Base-by-base conservation (phyloP, 2,888 invertebrate species). In the Drosophila sordidapex region DNA sequence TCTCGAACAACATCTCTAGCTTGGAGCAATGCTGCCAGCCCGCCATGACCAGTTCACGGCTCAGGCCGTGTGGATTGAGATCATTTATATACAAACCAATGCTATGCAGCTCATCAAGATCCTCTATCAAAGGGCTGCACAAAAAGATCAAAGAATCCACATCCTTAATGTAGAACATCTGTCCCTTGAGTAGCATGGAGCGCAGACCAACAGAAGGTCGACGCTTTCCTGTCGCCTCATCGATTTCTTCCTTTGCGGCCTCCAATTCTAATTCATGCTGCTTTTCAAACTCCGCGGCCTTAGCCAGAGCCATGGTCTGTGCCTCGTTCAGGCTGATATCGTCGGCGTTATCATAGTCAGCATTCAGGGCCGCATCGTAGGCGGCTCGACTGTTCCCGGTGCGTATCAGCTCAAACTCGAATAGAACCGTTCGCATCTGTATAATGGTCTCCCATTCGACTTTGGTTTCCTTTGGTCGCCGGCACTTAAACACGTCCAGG, bases 51-150 rank as follows among this genome's bases (percentile, higher is more conserved):
- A 97, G 95, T 92, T 97, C 97, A 48, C 96, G 95, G 80, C 97
- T 97, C 43, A 97, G 94, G 0, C 98, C 98, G 87, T 98, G 97
- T 97, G 96, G 95, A 92, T 97, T 98, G 79, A 98, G 93, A 91
- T 98, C 98, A 76, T 97, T 97, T 51, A 98, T 90, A 91, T 95
- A 97, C 6, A 98, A 93, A 0, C 97, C 97, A 81, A 97, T 96
- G 83, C 96, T 96, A 46, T 96, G 95, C 38, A 98, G 94, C 90
- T 98, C 98, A 77, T 97, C 97, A 33, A 98, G 94, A 90, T 96
- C 96, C 91, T 97, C 97, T 69, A 98, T 96, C 96, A 98, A 94
- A 0, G 98, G 98, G 87, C 97, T 97, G 91, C 98, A 98, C 3
- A 98, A 94, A 90, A 97, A 98, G 64, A 97, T 96, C 33, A 98